A percentile compares a stretch with the other conserved stretches of the same genome.
Evolutionary conservation across 2,797 vertebrate genomes (phyloP).

Genomic region (Crax fasciolata): DNA sequence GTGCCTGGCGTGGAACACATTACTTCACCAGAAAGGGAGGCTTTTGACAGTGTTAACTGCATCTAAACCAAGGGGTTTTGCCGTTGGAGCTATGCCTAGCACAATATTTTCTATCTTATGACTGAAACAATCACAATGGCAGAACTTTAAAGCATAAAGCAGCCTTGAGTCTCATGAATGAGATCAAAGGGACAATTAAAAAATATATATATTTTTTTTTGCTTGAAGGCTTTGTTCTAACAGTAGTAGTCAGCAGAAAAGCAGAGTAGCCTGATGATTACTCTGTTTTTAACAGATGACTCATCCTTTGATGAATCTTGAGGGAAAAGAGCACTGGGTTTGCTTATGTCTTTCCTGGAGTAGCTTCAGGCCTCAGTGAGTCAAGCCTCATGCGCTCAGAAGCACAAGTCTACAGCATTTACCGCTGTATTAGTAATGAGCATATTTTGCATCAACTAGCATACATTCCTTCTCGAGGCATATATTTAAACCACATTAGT

Average conservation of each 20-base stretch:
- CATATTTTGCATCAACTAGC: conserved; percentile 17
- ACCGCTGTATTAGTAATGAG: conserved; percentile 7
- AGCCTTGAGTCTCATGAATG: not conserved
- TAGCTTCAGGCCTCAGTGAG: conserved; percentile 58
- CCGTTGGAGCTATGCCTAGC: not conserved
- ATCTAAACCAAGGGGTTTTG: not conserved
- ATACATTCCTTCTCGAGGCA: conserved; percentile 39
- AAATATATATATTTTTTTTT: not conserved
- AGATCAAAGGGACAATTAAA: conserved; percentile 7
- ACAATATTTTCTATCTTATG: conserved; percentile 12
- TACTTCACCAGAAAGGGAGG: not conserved
- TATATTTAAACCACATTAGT: conserved; percentile 37
- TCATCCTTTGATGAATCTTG: conserved; percentile 60
- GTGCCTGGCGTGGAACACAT: not conserved
- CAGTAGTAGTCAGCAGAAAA: conserved; percentile 68
- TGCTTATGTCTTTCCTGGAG: conserved; percentile 59
- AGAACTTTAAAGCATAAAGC: conserved; percentile 35
- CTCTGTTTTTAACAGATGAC: conserved; percentile 68
- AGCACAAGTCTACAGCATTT: not conserved
- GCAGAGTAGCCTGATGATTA: conserved; percentile 54
- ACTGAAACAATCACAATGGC: not conserved
- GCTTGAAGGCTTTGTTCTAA: conserved; percentile 36
- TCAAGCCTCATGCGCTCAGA: conserved; percentile 15
- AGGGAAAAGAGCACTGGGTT: conserved; percentile 57
- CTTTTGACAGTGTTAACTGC: not conserved